Conservation (phyloP, 2,797 vertebrate genomes). For the Poecilia wingei region DNA sequence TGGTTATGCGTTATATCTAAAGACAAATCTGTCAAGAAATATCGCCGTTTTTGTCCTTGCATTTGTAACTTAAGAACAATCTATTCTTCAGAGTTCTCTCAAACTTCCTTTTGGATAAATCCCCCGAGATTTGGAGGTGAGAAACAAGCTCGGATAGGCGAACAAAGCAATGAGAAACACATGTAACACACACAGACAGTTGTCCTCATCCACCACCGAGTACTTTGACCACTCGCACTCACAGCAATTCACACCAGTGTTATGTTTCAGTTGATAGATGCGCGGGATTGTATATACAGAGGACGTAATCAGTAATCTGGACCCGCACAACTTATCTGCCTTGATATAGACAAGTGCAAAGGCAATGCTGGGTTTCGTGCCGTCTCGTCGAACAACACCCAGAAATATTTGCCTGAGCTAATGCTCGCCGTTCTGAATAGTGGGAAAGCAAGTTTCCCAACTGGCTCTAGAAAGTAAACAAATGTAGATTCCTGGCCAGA, state of each 20-base stretch:
- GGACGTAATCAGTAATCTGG: slow-evolving; percentile 47
- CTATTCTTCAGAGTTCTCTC: slow-evolving; percentile 47
- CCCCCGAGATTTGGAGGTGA: slow-evolving; percentile 61
- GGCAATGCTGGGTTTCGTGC: slow-evolving; percentile 50
- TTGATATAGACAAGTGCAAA: slow-evolving; percentile 54
- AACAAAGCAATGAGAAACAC: slow-evolving; percentile 70
- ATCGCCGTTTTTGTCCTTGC: background rate
- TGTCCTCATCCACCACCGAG: slow-evolving; percentile 18
- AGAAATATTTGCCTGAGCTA: slow-evolving; percentile 33
- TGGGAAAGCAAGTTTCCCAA: slow-evolving; percentile 40
- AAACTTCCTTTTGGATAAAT: slow-evolving; percentile 44
- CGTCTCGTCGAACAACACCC: slow-evolving; percentile 38
- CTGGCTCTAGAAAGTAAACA: slow-evolving; percentile 37
- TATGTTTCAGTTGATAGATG: slow-evolving; percentile 65
- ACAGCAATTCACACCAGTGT: slow-evolving; percentile 31
- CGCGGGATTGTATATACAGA: slow-evolving; percentile 29
- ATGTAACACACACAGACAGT: slow-evolving; percentile 52
- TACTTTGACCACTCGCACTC: slow-evolving; percentile 7
- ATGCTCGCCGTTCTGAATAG: slow-evolving; percentile 26
- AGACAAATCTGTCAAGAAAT: background rate
- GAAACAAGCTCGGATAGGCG: slow-evolving; percentile 60
- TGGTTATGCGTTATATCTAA: background rate
- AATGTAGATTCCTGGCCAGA: slow-evolving; percentile 60
- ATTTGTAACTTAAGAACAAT: slow-evolving; percentile 36
- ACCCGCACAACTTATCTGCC: slow-evolving; percentile 39